Conservation (phyloP, 1,140 invertebrate species). For the Penaeus indicus region DNA sequence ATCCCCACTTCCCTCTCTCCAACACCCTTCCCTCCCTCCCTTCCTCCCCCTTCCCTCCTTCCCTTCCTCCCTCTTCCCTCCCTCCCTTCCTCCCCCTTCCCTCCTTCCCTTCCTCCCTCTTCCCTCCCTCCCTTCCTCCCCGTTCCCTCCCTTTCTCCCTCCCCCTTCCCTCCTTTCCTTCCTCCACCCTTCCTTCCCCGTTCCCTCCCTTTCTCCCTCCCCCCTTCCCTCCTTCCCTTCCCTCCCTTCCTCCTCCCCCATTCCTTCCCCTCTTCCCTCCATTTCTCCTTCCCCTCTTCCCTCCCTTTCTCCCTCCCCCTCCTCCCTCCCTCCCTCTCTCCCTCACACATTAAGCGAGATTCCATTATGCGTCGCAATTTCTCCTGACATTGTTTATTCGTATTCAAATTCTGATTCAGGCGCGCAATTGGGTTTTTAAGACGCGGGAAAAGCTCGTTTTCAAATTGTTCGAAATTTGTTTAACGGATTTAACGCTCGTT, state of each 20-base stretch:
- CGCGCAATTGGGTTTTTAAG: too few species aligned
- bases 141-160: background rate
- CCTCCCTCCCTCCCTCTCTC: background rate
- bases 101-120: background rate
- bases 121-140: background rate
- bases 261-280: background rate
- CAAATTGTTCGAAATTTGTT: too few species aligned
- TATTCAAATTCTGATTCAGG: too few species aligned
- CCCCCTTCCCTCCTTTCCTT: too few species aligned
- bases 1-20: too few species aligned
- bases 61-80: background rate
- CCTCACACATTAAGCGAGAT: background rate
- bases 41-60: background rate
- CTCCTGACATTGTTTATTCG: too few species aligned
- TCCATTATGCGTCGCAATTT: too few species aligned
- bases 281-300: background rate
- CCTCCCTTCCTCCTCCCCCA: background rate
- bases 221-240: background rate
- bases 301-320: background rate
- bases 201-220: background rate
- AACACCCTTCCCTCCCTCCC: too few species aligned
- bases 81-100: background rate
- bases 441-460: too few species aligned
- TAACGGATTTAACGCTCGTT: too few species aligned
- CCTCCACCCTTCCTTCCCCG: background rate